Evolutionary conservation across 2,888 invertebrate species (phyloP).

Genomic region (Dynastes hyllus): DNA sequence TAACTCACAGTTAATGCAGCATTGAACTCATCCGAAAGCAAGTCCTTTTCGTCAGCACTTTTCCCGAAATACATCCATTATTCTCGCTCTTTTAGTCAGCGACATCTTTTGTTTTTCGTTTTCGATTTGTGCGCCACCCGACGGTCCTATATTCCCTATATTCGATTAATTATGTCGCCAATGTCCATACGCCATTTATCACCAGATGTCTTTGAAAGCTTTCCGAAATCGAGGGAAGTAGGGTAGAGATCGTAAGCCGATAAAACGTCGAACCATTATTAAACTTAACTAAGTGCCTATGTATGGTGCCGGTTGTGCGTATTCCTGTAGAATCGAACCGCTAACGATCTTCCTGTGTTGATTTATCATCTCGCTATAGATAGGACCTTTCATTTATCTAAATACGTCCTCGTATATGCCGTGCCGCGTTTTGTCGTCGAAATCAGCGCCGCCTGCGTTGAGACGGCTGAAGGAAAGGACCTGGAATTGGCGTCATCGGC

Average conservation of each 20-base stretch:
- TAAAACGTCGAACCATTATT: background rate
- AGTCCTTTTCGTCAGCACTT: background rate
- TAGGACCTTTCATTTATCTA: constrained; percentile 26
- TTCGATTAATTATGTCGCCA: constrained; percentile 10
- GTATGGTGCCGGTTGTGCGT: background rate
- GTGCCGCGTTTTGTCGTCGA: constrained; percentile 2
- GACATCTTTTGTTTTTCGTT: background rate
- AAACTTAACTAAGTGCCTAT: background rate
- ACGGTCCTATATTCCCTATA: background rate
- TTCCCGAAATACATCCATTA: constrained; percentile 3
- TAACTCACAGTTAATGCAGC: too few species aligned
- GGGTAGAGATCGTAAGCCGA: constrained; percentile 5
- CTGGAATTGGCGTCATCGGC: constrained; percentile 23
- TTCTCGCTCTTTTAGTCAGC: background rate
- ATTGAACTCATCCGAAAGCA: too few species aligned
- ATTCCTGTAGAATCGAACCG: constrained; percentile 11
- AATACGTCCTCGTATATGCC: background rate
- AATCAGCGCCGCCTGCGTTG: background rate
- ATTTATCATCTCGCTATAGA: constrained; percentile 35
- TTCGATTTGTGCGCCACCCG: background rate
- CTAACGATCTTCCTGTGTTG: constrained; percentile 22
- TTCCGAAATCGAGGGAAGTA: background rate
- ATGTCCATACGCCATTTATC: constrained; percentile 28
- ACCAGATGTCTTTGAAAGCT: constrained; percentile 9
- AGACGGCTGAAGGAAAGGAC: background rate